Conservation (phyloP, 2,113 vertebrate genomes). For the Parotia lawesii region DNA sequence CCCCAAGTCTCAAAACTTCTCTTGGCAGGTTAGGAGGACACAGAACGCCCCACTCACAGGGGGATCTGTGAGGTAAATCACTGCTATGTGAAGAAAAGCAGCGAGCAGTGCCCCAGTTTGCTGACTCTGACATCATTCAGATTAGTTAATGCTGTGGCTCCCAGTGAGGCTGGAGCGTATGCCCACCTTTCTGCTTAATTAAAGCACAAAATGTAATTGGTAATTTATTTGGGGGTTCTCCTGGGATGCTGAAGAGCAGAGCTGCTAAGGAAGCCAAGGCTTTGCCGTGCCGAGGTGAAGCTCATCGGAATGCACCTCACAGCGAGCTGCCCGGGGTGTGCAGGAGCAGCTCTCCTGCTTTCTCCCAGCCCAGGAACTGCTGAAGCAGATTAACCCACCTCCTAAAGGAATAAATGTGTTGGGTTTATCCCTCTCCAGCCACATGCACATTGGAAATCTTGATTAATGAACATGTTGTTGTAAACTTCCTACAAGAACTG, state of each 20-base stretch:
- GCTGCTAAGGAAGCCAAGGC: slow-evolving; percentile 47
- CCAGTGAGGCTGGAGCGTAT: not conserved
- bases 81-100: not conserved
- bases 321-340: not conserved
- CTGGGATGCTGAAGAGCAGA: slow-evolving; percentile 48
- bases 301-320: slow-evolving; percentile 6
- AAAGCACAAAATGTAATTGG: slow-evolving; percentile 30
- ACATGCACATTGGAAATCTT: not conserved
- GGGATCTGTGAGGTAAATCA: not conserved
- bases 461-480: not conserved
- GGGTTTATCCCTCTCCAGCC: slow-evolving; percentile 17
- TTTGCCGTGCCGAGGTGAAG: not conserved
- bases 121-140: slow-evolving; percentile 21
- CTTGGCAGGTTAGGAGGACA: not conserved
- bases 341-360: not conserved
- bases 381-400: slow-evolving; percentile 52
- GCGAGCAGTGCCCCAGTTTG: not conserved
- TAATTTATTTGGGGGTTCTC: slow-evolving; percentile 34
- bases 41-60: not conserved
- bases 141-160: slow-evolving; percentile 52
- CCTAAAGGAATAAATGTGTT: not conserved
- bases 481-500: not conserved
- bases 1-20: not conserved
- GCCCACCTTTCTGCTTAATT: slow-evolving; percentile 64
- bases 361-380: not conserved